These are phyloP conservation scores for Megalopta genalis DNA, from an alignment of 1,140 invertebrate species.

Conservation along the genomic window DNA sequence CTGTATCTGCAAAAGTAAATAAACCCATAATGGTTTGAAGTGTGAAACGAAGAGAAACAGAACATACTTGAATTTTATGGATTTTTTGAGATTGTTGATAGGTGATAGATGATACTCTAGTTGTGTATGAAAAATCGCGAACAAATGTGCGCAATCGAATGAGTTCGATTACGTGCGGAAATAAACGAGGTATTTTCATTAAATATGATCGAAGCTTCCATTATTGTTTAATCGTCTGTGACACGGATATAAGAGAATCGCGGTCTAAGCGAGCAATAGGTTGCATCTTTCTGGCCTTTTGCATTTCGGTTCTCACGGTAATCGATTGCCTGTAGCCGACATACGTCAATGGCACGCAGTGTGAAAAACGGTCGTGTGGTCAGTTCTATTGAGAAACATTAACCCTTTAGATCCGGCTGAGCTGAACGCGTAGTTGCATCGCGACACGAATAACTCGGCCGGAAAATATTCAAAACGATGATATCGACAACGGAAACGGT, in stretches of 20 bases:
- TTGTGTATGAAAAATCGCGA: too few species aligned
- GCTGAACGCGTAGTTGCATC: background rate
- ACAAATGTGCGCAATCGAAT: too few species aligned
- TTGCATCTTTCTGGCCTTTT: background rate
- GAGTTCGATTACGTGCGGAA: too few species aligned
- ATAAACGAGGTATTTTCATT: background rate
- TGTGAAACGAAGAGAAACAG: too few species aligned
- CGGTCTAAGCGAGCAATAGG: background rate
- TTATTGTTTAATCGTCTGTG: background rate
- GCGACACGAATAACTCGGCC: background rate
- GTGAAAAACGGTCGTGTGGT: background rate
- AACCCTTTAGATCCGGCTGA: background rate
- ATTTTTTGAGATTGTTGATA: too few species aligned
- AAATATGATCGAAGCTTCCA: too few species aligned
- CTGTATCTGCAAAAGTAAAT: too few species aligned
- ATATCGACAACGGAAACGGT: background rate
- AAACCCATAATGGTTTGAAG: too few species aligned
- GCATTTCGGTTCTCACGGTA: background rate
- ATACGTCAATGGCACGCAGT: conserved; percentile 1
- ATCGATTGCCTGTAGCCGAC: background rate
- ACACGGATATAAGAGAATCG: background rate
- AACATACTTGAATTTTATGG: too few species aligned
- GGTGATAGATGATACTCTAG: too few species aligned
- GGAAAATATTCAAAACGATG: background rate
- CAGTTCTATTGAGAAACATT: conserved; percentile 4